Evolutionary conservation across 2,888 invertebrate species (phyloP).

Genomic region (Eristalinus sepulchralis): DNA sequence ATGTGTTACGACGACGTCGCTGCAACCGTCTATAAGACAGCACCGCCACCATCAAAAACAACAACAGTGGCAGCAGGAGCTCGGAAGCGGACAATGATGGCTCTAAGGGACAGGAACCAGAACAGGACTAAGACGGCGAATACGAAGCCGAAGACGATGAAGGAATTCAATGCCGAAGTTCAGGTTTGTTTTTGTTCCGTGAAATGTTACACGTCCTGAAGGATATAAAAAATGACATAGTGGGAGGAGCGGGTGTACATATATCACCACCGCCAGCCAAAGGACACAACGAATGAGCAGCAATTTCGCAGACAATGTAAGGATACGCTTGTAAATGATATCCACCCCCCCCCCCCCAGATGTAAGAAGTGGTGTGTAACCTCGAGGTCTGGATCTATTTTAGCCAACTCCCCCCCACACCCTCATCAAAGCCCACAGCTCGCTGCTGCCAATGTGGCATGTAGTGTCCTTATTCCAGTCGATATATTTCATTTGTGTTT

Average conservation of each 20-base stretch:
- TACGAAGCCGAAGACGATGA: background rate
- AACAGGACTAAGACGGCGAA: background rate
- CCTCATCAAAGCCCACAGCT: background rate
- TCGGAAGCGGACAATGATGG: background rate
- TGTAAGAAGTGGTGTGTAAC: conserved; percentile 50
- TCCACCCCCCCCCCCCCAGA: conserved; percentile 15
- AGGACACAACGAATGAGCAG: conserved; percentile 48
- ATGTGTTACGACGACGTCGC: conserved; percentile 40
- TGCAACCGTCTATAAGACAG: background rate
- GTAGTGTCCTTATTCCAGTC: conserved; percentile 69
- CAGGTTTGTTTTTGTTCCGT: conserved; percentile 50
- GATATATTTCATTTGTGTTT: conserved; percentile 66
- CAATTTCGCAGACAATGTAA: conserved; percentile 67
- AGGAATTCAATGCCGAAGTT: conserved; percentile 36
- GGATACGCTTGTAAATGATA: conserved; percentile 66
- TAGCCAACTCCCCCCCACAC: conserved; percentile 6
- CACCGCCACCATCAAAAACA: background rate
- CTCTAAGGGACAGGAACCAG: background rate
- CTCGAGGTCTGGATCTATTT: conserved; percentile 48
- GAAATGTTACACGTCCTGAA: conserved; percentile 53
- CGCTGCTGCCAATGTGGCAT: conserved; percentile 48
- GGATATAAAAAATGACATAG: conserved; percentile 49
- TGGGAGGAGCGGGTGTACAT: conserved; percentile 18
- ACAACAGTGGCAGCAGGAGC: background rate
- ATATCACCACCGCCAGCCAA: conserved; percentile 38